Evolutionary conservation across 2,113 vertebrate genomes (phyloP).

Genomic region (Chlorocebus sabaeus): DNA sequence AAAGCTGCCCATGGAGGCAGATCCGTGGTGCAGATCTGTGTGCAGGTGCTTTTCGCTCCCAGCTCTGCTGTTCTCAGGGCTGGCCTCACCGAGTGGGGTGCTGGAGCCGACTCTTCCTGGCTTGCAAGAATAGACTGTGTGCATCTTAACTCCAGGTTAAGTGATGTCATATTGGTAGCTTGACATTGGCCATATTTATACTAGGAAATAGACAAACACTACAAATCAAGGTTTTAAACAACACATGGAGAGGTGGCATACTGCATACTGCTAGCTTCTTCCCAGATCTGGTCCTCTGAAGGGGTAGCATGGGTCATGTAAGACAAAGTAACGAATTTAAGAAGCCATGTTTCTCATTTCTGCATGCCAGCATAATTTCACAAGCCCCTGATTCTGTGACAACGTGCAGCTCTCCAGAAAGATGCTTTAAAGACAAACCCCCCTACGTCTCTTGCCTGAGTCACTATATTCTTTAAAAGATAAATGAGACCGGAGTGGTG

Average conservation of each 20-base stretch:
- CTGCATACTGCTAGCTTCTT: not conserved
- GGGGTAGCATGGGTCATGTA: not conserved
- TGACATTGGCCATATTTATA: not conserved
- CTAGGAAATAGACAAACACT: not conserved
- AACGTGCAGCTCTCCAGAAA: not conserved
- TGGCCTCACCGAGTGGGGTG: not conserved
- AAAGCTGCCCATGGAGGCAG: not conserved
- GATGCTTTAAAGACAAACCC: too few relatives aligned
- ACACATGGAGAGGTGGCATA: not conserved
- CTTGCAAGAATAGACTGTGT: not conserved
- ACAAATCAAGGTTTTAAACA: not conserved
- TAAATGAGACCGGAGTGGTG: not conserved
- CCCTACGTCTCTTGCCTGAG: not conserved
- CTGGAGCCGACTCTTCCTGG: not conserved
- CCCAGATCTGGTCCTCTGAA: not conserved
- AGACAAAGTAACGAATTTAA: not conserved
- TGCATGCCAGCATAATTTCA: not conserved
- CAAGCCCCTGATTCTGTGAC: not conserved
- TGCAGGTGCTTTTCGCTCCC: not conserved
- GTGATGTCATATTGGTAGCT: not conserved
- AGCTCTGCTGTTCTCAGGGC: accelerated
- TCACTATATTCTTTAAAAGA: not conserved
- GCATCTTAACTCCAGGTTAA: too few relatives aligned
- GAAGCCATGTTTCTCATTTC: not conserved
- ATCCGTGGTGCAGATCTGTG: accelerated